Conservation (phyloP, 2,888 invertebrate genomes). For the Leptopilina myrica region DNA sequence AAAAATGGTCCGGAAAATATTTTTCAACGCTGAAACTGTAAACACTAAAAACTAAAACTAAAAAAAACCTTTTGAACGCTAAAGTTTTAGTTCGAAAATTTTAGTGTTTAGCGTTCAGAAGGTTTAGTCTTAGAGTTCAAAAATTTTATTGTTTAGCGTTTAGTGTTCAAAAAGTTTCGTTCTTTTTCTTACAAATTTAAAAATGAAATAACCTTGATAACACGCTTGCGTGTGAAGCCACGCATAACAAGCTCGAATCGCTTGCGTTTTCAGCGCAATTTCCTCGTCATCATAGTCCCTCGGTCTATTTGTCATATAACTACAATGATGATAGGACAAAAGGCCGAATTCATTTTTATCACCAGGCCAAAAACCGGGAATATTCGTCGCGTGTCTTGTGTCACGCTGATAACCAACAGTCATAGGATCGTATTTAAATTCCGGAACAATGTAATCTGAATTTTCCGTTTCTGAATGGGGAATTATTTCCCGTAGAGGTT, state of each 20-base stretch:
- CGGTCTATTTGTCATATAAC: constrained; percentile 79
- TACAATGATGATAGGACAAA: constrained; percentile 85
- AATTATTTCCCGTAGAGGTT: constrained; percentile 84
- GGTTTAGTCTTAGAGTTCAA: no score
- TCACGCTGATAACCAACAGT: constrained; percentile 80
- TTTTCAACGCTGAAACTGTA: no score
- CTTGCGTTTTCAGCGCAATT: constrained; percentile 85
- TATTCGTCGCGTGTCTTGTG: constrained; percentile 83
- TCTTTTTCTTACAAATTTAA: not conserved
- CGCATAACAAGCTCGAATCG: constrained; percentile 87
- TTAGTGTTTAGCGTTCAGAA: no score
- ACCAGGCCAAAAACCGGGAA: constrained; percentile 93
- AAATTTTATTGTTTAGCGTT: no score
- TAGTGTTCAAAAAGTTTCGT: no score
- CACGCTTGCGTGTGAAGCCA: constrained; percentile 89
- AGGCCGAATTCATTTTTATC: constrained; percentile 87
- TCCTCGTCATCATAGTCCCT: constrained; percentile 79
- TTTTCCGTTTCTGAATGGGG: constrained; percentile 79
- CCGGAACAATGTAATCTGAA: constrained; percentile 79
- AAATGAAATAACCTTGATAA: constrained; percentile 81
- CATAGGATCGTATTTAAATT: constrained; percentile 81
- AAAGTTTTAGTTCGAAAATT: no score
- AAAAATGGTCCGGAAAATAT: no score
- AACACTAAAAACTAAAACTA: no score
- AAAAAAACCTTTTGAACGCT: no score